Conservation (phyloP, 2,797 vertebrate genomes). For the Hafferia zeledoni region DNA sequence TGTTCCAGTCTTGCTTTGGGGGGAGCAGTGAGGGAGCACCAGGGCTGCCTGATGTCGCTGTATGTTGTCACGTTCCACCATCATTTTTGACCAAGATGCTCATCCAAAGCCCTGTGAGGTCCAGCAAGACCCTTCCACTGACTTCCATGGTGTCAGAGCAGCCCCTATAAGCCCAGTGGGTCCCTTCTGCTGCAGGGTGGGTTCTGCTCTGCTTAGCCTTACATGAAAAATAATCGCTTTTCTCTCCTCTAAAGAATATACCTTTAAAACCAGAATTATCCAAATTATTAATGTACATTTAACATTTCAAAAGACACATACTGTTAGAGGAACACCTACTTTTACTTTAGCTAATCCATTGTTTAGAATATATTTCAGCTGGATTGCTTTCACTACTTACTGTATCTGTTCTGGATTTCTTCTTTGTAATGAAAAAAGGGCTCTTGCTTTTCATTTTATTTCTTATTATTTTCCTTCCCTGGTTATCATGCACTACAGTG, state of each 20-base stretch:
- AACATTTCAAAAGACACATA: not conserved
- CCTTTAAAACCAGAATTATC: not conserved
- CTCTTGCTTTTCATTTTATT: not conserved
- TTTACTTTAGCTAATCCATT: not conserved
- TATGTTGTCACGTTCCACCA: not conserved
- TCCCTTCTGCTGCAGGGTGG: not conserved
- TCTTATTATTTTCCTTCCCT: not conserved
- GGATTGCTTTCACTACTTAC: not conserved
- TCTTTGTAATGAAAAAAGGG: not conserved
- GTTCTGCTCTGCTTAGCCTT: not conserved
- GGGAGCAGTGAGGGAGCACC: accelerated
- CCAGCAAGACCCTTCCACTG: not conserved
- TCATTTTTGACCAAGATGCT: not conserved
- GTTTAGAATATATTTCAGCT: not conserved
- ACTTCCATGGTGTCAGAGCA: not conserved
- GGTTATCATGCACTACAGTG: not conserved
- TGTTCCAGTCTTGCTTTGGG: not conserved
- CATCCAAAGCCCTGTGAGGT: not conserved
- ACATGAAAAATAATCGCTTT: not conserved
- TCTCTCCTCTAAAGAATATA: not conserved
- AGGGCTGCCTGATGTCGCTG: not conserved
- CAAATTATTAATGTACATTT: not conserved
- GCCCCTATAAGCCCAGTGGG: not conserved
- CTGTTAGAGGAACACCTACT: not conserved
- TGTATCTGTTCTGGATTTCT: not conserved